Percentiles rank a stretch among this genome's conserved stretches.
These are phyloP conservation scores for Malurus alboscapulatus DNA, from an alignment of 2,113 vertebrate genomes.

Conservation along the genomic window DNA sequence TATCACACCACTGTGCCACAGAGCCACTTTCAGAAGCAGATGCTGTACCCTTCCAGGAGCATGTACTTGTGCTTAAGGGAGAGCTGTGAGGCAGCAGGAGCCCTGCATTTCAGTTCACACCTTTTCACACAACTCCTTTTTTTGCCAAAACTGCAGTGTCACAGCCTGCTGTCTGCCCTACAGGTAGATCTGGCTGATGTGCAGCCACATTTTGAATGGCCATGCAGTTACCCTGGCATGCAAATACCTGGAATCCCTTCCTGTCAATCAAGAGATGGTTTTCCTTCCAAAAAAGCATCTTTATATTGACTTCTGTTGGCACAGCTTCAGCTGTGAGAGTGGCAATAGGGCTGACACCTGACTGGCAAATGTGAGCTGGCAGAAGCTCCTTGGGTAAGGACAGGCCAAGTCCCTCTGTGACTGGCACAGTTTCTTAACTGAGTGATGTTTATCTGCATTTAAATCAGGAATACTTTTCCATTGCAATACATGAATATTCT, in stretches of 20 bases:
- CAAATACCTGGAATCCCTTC: not conserved
- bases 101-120: not conserved
- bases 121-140: not conserved
- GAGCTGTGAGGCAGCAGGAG: not conserved
- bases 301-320: not conserved
- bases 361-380: conserved; percentile 15
- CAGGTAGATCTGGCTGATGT: not conserved
- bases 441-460: not conserved
- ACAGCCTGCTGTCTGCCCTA: not conserved
- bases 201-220: not conserved
- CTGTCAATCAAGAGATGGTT: not conserved
- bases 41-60: not conserved
- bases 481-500: not conserved
- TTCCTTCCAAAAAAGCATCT: conserved; percentile 1
- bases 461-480: not conserved
- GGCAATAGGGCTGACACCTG: not conserved
- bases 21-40: not conserved
- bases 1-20: not conserved
- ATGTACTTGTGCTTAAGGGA: not conserved
- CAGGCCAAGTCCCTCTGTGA: not conserved
- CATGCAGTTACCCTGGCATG: not conserved
- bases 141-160: not conserved
- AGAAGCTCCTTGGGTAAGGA: not conserved
- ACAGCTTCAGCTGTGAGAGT: not conserved
- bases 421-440: not conserved